Conservation (phyloP, 2,797 vertebrate species). For the Poeciliopsis presidionis region DNA sequence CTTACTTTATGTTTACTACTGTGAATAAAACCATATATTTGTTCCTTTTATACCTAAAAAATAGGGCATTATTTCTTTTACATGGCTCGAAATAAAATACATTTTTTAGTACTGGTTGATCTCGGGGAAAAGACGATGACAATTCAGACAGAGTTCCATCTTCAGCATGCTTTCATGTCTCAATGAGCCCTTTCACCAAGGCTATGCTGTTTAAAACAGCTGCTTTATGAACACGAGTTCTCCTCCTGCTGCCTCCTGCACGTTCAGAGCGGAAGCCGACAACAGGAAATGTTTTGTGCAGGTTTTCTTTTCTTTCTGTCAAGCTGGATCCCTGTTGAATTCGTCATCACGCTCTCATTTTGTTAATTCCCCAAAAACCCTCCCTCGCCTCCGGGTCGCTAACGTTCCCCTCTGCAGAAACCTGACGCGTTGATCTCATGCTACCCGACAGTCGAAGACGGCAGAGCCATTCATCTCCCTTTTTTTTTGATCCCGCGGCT, state of each 20-base stretch:
- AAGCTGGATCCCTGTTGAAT: not conserved
- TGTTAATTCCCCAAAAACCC: constrained; percentile 42
- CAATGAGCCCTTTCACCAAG: not conserved
- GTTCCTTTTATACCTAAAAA: too few relatives aligned
- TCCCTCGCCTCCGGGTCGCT: constrained; percentile 28
- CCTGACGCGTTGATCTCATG: constrained; percentile 55
- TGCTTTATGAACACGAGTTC: not conserved
- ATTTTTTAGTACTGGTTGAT: too few relatives aligned
- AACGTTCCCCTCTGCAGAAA: constrained; percentile 37
- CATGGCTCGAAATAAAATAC: too few relatives aligned
- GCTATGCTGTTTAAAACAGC: not conserved
- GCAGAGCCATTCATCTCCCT: constrained; percentile 50
- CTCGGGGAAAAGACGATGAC: not conserved
- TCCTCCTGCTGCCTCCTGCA: not conserved
- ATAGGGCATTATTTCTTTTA: too few relatives aligned
- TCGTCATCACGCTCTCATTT: constrained; percentile 13
- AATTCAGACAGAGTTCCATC: not conserved
- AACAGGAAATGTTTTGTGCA: not conserved
- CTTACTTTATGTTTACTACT: too few relatives aligned
- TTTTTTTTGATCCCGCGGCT: constrained; percentile 60
- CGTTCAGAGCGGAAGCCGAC: not conserved
- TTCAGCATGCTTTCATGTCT: not conserved
- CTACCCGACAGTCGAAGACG: constrained; percentile 58
- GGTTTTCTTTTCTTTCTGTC: not conserved
- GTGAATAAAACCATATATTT: too few relatives aligned